Base-by-base conservation (phyloP, 2,113 vertebrate species). In the Dissostichus mawsoni region DNA sequence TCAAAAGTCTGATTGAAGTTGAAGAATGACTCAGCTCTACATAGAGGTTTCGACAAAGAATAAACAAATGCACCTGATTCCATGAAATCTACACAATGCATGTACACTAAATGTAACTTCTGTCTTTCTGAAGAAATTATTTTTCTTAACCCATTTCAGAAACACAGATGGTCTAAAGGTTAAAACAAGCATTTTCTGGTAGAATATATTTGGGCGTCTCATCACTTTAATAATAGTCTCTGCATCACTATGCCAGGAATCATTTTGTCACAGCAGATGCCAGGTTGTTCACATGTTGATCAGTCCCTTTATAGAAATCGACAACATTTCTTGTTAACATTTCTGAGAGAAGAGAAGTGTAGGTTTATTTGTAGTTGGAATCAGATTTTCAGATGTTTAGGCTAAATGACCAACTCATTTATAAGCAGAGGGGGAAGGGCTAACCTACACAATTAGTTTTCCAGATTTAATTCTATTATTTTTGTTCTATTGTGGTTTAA, bases 151-250 rank as follows among this genome's bases (percentile, higher is more conserved):
- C 13, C 14, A 25, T 53, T 67, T 72, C n/a, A 44, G 16, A 44
- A 45, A 64, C 41, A 33, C 72, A 80, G 33, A 45, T 81, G 50
- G 45, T 57, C 57, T 51, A 12, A 62, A 62, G 36, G 23, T 51
- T 53, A 51, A 76, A 71, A 33, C n/a, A 64, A 52, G 20, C 33
- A 10, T 47, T 74, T 71, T 71, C 48, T 61, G 33, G 13, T 13
- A 51, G 79, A 77, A 74, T 61, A 67, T 65, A 29, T 73, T 44
- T 3, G 16, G 25, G 65, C 51, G 48, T 41, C 8, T 80, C 47
- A 51, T 61, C 12, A 59, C 47, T 82, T 70, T 80, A 63, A 79
- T 81, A 76, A 78, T 61, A 57, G 47, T 64, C 51, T 73, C 50
- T 74, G 63, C 67, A 65, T 76, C 11, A 59, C 2, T 62, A 59